phyloP scores from a whole-genome alignment of 2,888 invertebrate species.

The Phasia obesa region DNA sequence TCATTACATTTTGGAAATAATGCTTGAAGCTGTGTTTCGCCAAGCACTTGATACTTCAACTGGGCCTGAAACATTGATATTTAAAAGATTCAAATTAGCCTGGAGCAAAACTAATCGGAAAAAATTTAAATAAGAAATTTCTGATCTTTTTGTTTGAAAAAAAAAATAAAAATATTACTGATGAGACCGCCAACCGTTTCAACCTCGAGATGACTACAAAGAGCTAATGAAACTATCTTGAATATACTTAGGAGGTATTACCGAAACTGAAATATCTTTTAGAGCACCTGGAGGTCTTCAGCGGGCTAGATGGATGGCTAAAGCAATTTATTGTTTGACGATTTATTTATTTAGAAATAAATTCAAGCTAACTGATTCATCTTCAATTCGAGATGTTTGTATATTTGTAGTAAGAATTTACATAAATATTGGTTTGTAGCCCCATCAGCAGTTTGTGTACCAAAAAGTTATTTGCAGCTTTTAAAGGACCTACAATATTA shows the following conservation, averaged over 20 bases:
- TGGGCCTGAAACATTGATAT: constrained; percentile 38
- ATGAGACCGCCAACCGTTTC: constrained; percentile 16
- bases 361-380: constrained; percentile 19
- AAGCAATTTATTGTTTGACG: constrained; percentile 23
- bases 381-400: constrained; percentile 21
- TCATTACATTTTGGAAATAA: constrained; percentile 52
- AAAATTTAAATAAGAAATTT: constrained; percentile 17
- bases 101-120: constrained; percentile 34
- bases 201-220: constrained; percentile 42
- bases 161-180: constrained; percentile 21
- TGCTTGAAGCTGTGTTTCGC: constrained; percentile 37
- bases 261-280: constrained; percentile 13
- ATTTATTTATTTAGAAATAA: constrained; percentile 39
- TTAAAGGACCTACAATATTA: constrained; percentile 26
- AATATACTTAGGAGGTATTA: constrained; percentile 28
- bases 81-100: constrained; percentile 43
- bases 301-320: constrained; percentile 32
- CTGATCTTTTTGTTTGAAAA: constrained; percentile 22
- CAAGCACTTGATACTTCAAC: constrained; percentile 44
- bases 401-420: constrained; percentile 13
- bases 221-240: constrained; percentile 25
- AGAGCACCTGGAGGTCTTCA: constrained; percentile 37
- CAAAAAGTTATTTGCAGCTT: constrained; percentile 36
- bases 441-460: constrained; percentile 27
- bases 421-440: too few species aligned